phyloP scores from a whole-genome alignment of 2,113 vertebrate genomes.

The Vidua chalybeata region DNA sequence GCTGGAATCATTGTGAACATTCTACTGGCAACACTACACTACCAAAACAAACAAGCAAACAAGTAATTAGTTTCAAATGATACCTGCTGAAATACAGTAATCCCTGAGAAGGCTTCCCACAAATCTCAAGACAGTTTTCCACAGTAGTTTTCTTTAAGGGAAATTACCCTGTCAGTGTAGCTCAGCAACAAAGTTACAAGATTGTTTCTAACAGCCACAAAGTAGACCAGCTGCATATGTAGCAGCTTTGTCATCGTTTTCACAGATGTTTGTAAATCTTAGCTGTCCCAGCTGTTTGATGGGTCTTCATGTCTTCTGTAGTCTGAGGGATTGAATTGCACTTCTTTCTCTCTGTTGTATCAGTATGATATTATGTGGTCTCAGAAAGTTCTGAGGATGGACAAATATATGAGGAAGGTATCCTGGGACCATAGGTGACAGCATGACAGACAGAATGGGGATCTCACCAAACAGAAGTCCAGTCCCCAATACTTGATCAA shows the following conservation, averaged over 20 bases:
- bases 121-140: not conserved
- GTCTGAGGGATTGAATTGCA: not conserved
- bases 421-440: accelerated
- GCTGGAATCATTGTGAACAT: not conserved
- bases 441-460: accelerated
- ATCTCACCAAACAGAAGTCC: not conserved
- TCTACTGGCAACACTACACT: not conserved
- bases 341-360: not conserved
- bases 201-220: not conserved
- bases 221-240: not conserved
- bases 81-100: not conserved
- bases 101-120: not conserved
- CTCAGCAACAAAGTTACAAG: not conserved
- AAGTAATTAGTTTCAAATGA: not conserved
- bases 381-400: not conserved
- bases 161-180: not conserved
- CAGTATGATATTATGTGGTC: accelerated
- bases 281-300: not conserved
- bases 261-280: not conserved
- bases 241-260: not conserved
- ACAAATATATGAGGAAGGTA: not conserved
- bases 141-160: not conserved
- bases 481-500: not conserved
- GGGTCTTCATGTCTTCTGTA: not conserved
- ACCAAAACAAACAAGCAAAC: not conserved